phyloP scores from a whole-genome alignment of 2,113 vertebrate species.

The Otocyon megalotis region DNA sequence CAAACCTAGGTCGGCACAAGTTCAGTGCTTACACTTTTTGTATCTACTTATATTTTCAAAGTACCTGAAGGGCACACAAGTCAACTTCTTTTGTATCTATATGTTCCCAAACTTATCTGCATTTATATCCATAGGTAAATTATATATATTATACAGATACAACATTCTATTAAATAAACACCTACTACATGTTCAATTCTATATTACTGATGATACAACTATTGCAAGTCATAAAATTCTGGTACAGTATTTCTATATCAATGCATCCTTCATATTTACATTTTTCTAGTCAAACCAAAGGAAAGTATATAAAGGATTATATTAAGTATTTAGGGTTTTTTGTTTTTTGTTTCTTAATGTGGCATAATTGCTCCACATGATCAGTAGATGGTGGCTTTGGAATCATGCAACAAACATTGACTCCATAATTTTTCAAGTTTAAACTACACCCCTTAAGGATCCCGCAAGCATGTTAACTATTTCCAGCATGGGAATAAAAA shows the following conservation, averaged over 20 bases:
- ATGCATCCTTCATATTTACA: background rate
- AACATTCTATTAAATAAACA: background rate
- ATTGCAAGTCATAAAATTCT: background rate
- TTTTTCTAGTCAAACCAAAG: background rate
- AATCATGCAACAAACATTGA: background rate
- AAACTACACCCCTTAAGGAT: background rate
- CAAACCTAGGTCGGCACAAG: no score
- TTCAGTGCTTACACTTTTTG: fast-evolving
- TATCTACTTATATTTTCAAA: background rate
- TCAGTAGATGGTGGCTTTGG: background rate
- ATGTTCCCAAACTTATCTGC: background rate
- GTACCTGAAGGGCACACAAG: background rate
- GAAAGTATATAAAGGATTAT: background rate
- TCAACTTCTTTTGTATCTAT: background rate
- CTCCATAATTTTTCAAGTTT: background rate
- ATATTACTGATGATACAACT: background rate
- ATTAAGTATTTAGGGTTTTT: background rate
- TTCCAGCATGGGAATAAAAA: background rate
- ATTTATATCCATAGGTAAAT: background rate
- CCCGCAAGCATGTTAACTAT: background rate
- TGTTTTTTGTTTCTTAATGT: background rate
- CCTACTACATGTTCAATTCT: background rate
- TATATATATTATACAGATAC: background rate
- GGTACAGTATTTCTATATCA: background rate
- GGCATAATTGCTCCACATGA: background rate